A percentile compares a stretch with the other conserved stretches of the same genome.
These are phyloP conservation scores for Corythaixoides concolor DNA, from an alignment of 2,113 vertebrate genomes.

Conservation along the genomic window DNA sequence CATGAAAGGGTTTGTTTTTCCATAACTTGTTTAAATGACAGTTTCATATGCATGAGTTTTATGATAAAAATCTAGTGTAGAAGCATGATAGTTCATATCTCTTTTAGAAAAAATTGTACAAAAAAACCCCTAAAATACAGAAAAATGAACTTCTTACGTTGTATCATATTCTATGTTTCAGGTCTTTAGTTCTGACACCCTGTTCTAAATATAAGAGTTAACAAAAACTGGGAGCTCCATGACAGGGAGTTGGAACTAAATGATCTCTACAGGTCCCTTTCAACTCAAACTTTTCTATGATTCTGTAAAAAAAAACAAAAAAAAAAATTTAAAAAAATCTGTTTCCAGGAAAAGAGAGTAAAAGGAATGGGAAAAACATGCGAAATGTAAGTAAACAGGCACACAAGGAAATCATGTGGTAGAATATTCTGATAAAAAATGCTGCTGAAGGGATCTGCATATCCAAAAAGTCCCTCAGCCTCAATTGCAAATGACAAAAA, in stretches of 20 bases:
- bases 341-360: neutral
- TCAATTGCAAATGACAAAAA: neutral
- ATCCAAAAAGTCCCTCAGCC: neutral
- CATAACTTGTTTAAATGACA: neutral
- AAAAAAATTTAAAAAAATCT: neutral
- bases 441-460: neutral
- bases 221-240: neutral
- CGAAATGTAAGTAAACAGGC: neutral
- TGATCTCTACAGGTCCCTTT: neutral
- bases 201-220: neutral
- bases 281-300: neutral
- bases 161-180: neutral
- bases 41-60: neutral
- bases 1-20: neutral
- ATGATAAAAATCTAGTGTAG: neutral
- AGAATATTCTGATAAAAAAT: neutral
- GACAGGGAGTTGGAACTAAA: fast-evolving
- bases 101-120: neutral
- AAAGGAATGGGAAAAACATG: neutral
- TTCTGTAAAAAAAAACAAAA: neutral
- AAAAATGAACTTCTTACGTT: neutral
- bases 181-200: neutral
- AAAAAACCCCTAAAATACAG: neutral
- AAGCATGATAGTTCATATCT: neutral
- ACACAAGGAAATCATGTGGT: neutral